Percentiles rank a stretch among this genome's conserved stretches.
These are phyloP conservation scores for Dipodomys spectabilis DNA, from an alignment of 2,113 vertebrate species.

Conservation along the genomic window DNA sequence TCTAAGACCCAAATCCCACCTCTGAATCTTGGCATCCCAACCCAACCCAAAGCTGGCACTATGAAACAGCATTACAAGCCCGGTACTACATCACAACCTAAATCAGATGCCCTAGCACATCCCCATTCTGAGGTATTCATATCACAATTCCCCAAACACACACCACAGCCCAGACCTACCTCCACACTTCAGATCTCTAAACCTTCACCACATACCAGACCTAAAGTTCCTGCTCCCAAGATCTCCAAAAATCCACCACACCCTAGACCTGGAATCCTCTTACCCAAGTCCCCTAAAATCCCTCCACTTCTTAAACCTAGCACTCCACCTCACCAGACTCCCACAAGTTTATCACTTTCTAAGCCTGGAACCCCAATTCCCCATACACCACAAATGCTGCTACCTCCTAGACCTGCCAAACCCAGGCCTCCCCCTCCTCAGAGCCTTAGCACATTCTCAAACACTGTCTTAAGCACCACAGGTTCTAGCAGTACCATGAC, in stretches of 20 bases:
- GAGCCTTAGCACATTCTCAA: slow-evolving; percentile 12
- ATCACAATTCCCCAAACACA: neutral
- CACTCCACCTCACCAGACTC: neutral
- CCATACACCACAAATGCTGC: neutral
- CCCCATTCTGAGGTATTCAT: neutral
- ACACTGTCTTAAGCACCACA: slow-evolving; percentile 20
- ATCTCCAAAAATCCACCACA: neutral
- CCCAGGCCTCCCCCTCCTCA: neutral
- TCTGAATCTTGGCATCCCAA: slow-evolving; percentile 15
- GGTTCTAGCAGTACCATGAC: neutral
- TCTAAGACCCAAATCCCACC: neutral
- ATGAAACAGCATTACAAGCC: slow-evolving; percentile 33
- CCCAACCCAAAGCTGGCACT: neutral
- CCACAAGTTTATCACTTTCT: slow-evolving; percentile 8
- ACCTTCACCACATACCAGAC: neutral
- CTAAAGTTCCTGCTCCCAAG: neutral
- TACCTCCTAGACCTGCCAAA: neutral
- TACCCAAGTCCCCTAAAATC: slow-evolving; percentile 8
- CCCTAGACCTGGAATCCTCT: neutral
- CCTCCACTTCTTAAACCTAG: slow-evolving; percentile 16
- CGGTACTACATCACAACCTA: slow-evolving; percentile 4
- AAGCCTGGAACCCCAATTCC: slow-evolving; percentile 5
- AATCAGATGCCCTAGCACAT: neutral
- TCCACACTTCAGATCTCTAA: slow-evolving; percentile 26
- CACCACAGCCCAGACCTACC: neutral